phyloP scores from a whole-genome alignment of 1,140 invertebrate species.

The Trypoxylus dichotomus region DNA sequence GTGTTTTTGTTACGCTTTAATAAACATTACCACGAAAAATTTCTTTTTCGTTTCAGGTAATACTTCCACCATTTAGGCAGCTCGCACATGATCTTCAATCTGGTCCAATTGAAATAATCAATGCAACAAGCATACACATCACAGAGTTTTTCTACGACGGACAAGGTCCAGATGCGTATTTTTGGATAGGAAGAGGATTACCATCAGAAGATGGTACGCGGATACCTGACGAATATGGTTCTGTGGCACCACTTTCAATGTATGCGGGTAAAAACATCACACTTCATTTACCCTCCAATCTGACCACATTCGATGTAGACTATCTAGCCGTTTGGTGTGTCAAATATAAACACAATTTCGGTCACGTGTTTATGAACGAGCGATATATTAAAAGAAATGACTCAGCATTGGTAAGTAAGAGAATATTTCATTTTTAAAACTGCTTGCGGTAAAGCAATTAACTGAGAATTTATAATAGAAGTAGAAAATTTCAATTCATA shows the following conservation, averaged over 20 bases:
- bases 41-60: neutral
- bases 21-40: no score
- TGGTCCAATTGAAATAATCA: conserved; percentile 36
- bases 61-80: conserved; percentile 20
- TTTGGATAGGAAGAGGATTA: conserved; percentile 33
- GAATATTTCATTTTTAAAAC: no score
- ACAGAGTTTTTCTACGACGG: conserved; percentile 39
- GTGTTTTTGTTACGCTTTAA: no score
- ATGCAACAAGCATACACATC: conserved; percentile 40
- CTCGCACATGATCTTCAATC: conserved; percentile 35
- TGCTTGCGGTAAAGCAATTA: no score
- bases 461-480: no score
- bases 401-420: neutral
- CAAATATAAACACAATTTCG: conserved; percentile 80
- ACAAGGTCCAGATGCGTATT: conserved; percentile 34
- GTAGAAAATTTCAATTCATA: no score
- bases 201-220: conserved; percentile 25
- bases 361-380: conserved; percentile 46
- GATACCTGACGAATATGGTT: conserved; percentile 42
- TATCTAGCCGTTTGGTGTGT: conserved; percentile 86
- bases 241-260: conserved; percentile 48
- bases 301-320: conserved; percentile 85
- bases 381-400: neutral
- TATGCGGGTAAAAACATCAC: conserved; percentile 86
- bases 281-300: conserved; percentile 76